Percentiles rank a stretch among this genome's conserved stretches.
phyloP scores from a whole-genome alignment of 2,888 invertebrate genomes.

The Zootermopsis nevadensis region DNA sequence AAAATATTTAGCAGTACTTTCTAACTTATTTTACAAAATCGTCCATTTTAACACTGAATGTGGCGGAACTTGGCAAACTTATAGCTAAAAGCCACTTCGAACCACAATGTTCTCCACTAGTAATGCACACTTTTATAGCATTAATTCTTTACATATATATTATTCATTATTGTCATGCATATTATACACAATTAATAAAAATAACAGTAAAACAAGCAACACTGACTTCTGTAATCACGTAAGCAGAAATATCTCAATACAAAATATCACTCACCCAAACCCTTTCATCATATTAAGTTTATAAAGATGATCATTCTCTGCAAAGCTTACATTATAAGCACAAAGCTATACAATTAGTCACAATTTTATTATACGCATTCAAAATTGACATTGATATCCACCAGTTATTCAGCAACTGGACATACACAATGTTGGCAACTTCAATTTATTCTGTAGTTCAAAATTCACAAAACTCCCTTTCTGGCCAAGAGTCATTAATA shows the following conservation, averaged over 20 bases:
- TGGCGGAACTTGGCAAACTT: neutral
- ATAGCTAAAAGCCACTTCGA: neutral
- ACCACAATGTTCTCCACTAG: neutral
- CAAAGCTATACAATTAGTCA: neutral
- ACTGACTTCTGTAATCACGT: neutral
- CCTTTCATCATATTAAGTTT: neutral
- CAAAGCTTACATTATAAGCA: constrained; percentile 1
- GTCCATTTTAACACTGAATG: neutral
- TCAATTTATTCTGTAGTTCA: neutral
- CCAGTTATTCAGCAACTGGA: neutral
- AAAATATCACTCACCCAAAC: neutral
- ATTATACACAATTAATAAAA: constrained; percentile 1
- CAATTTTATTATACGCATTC: neutral
- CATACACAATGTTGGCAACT: neutral
- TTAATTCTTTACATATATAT: constrained; percentile 1
- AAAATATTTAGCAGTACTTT: too few species aligned
- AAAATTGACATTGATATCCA: neutral
- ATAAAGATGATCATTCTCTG: neutral
- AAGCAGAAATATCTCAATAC: neutral
- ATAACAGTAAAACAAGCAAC: constrained; percentile 3
- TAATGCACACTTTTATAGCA: neutral
- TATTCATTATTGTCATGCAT: constrained; percentile 29
- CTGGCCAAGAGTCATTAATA: too few species aligned
- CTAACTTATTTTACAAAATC: too few species aligned
- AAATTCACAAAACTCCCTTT: too few species aligned